A percentile compares a stretch with the other conserved stretches of the same genome.
These are phyloP conservation scores for Caenorhabditis panamensis DNA, from an alignment of 2,888 invertebrate genomes.

Conservation along the genomic window DNA sequence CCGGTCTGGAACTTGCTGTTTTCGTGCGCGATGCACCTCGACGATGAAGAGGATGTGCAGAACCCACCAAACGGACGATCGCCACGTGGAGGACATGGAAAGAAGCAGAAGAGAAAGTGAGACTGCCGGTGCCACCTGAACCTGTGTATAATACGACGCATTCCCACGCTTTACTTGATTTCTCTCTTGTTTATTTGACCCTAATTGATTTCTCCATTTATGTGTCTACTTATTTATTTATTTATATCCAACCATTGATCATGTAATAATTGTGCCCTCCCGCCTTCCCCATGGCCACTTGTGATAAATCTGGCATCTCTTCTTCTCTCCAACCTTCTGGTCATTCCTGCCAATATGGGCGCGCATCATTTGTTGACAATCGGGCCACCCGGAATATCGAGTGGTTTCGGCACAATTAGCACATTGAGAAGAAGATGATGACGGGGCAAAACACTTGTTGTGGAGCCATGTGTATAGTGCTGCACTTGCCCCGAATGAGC, in stretches of 20 bases:
- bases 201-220: background rate
- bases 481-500: background rate
- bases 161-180: slow-evolving; percentile 41
- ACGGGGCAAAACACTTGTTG: slow-evolving; percentile 18
- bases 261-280: no score
- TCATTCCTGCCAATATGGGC: slow-evolving; percentile 18
- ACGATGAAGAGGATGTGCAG: slow-evolving; percentile 10
- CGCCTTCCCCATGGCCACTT: background rate
- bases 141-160: slow-evolving; percentile 27
- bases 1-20: slow-evolving; percentile 70
- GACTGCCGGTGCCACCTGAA: background rate
- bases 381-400: background rate
- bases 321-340: background rate
- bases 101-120: slow-evolving; percentile 1
- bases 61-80: background rate
- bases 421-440: slow-evolving; percentile 7
- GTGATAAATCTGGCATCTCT: slow-evolving; percentile 10
- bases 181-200: slow-evolving; percentile 10
- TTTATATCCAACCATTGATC: background rate
- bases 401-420: slow-evolving; percentile 13
- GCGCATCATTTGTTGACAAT: slow-evolving; percentile 18
- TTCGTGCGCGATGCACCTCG: slow-evolving; percentile 27
- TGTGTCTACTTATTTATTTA: background rate
- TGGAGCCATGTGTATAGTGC: background rate
- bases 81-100: background rate